Conservation (phyloP, 2,113 vertebrate species). For the Lycaon pictus region DNA sequence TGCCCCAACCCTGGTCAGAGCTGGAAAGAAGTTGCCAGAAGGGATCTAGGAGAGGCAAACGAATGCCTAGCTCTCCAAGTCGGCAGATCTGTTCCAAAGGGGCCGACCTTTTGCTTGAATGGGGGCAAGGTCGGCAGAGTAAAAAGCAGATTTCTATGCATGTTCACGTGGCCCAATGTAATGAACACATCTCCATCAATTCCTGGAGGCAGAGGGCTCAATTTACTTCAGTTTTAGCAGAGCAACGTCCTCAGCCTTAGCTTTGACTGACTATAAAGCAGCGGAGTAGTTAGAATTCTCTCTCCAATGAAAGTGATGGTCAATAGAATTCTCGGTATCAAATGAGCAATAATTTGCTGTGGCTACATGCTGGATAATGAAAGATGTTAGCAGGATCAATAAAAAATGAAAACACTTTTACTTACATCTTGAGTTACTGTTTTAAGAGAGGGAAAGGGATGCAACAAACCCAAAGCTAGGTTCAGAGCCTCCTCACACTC, state of each 20-base stretch:
- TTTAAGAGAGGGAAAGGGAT: constrained; percentile 85
- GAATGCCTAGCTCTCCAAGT: neutral
- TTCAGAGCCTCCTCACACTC: constrained; percentile 65
- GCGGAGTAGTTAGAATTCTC: constrained; percentile 76
- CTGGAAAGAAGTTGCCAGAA: constrained; percentile 63
- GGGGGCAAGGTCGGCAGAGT: constrained; percentile 44
- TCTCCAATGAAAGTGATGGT: constrained; percentile 79
- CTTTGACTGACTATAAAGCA: constrained; percentile 41
- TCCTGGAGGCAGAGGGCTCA: constrained; percentile 64
- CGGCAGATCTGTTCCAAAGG: constrained; percentile 61
- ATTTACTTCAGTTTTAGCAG: constrained; percentile 51
- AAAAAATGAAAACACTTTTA: constrained; percentile 91
- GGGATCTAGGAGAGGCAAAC: constrained; percentile 21
- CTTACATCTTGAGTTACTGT: constrained; percentile 90
- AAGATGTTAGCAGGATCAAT: constrained; percentile 90
- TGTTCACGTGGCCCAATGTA: constrained; percentile 46
- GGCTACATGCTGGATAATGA: constrained; percentile 90
- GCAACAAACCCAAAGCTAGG: constrained; percentile 83
- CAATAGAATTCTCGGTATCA: constrained; percentile 89
- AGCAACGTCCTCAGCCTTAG: constrained; percentile 16
- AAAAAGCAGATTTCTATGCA: constrained; percentile 75
- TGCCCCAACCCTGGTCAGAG: neutral
- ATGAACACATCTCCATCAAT: constrained; percentile 71
- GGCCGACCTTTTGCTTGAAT: constrained; percentile 44
- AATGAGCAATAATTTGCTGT: constrained; percentile 90